Evolutionary conservation across 1,140 invertebrate species (phyloP).

Genomic region (Drosophila athabasca): DNA sequence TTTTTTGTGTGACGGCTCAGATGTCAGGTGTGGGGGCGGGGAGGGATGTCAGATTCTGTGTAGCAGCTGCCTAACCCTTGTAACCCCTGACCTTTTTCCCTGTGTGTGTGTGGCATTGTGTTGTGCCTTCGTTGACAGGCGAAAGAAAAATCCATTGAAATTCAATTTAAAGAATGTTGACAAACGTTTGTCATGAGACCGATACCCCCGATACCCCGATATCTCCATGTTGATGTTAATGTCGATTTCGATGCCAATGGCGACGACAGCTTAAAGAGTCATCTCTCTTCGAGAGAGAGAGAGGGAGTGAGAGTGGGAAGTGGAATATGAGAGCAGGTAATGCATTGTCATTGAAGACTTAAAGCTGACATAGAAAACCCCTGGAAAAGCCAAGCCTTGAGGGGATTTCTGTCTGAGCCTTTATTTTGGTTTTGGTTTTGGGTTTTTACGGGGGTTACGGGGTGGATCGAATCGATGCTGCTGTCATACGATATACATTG

Average conservation of each 20-base stretch:
- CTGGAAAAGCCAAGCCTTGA: slow-evolving; percentile 36
- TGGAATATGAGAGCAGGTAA: slow-evolving; percentile 14
- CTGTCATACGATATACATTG: too few relatives aligned
- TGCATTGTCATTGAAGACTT: slow-evolving; percentile 40
- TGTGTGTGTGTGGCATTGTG: slow-evolving; percentile 34
- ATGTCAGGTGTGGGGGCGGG: slow-evolving; percentile 34
- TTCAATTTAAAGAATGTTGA: slow-evolving; percentile 65
- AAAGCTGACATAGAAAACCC: slow-evolving; percentile 31
- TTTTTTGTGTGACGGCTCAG: slow-evolving; percentile 56
- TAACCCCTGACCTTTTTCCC: slow-evolving; percentile 54
- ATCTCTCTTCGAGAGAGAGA: neutral
- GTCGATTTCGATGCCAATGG: slow-evolving; percentile 12
- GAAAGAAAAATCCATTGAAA: slow-evolving; percentile 64
- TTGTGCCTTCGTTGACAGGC: slow-evolving; percentile 53
- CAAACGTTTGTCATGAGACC: slow-evolving; percentile 59
- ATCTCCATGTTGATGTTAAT: neutral
- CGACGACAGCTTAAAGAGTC: slow-evolving; percentile 41
- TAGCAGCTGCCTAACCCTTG: slow-evolving; percentile 55
- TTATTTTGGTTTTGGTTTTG: too few relatives aligned
- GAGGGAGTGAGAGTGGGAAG: too few relatives aligned
- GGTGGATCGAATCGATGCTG: too few relatives aligned
- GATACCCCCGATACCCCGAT: slow-evolving; percentile 11
- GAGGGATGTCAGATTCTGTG: neutral
- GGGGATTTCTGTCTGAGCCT: slow-evolving; percentile 18
- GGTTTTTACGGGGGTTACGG: too few relatives aligned